Evolutionary conservation across 2,797 vertebrate genomes (phyloP), one percentile per base, ranked within the genome.

Genomic region (Anguilla anguilla): DNA sequence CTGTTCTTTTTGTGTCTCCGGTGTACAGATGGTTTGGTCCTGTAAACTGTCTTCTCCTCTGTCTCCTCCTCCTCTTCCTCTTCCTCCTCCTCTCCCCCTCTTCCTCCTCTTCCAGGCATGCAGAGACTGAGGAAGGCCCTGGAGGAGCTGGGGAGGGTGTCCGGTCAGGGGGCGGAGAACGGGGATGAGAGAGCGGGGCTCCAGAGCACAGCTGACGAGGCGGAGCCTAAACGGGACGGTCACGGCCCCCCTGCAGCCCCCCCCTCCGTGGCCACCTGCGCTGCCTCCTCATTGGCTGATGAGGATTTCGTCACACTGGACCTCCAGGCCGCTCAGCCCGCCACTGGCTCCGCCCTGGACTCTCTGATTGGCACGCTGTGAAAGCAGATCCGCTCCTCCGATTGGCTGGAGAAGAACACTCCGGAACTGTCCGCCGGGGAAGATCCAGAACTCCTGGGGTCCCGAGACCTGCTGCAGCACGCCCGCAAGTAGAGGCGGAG

Each of bases 331-430:
- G 93, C 89, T 67, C 94, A 91, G 61, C 89, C 89, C 19, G 51
- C 95, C 19, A 93, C 92, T 6, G 74, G 74, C 74, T 43, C 39
- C 87, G 93, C 89, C 85, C 94, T 97, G 67, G 95, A 96, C 86
- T 94, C 96, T 72, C 96, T 98, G 86, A 98, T 98, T 87, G 97
- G 97, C 84, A 96, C 96, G 3, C 94, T 98, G 79, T 95, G 96
- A 89, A 95, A 97, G 55, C 97, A 98, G 92, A 97, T 98, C 93
- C 96, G 95, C 87, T 96, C 97, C 0, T 97, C 96, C 0, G 94
- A 98, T 94, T 98, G 97, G 97, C 93, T 97, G 67, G 95, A 96
- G 94, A 97, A 97, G 92, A 98, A 96, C 85, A 96, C 95, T 87
- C 96, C 96, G 0, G 95, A 96, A 89, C 94, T 94, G 57, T 93